phyloP scores from a whole-genome alignment of 2,888 invertebrate species.

The Idaea dimidiata region DNA sequence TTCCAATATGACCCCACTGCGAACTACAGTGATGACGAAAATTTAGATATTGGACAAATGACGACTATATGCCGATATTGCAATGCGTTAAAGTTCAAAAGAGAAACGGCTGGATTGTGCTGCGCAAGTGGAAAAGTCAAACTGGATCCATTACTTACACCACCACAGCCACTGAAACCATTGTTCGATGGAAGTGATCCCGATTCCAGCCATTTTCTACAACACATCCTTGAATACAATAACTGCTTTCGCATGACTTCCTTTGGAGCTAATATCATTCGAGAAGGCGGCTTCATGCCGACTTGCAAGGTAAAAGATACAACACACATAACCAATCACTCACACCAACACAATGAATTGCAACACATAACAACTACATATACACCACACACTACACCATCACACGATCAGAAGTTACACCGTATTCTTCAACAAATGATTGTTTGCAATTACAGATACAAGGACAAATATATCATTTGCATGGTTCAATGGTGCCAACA shows the following conservation, averaged over 20 bases:
- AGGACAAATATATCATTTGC: slow-evolving; percentile 23
- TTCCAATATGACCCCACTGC: slow-evolving; percentile 20
- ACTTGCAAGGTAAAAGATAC: slow-evolving; percentile 35
- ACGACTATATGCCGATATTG: slow-evolving; percentile 2
- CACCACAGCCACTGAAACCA: slow-evolving; percentile 45
- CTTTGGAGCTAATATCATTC: slow-evolving; percentile 29
- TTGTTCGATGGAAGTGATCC: slow-evolving; percentile 29
- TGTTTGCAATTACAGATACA: slow-evolving; percentile 11
- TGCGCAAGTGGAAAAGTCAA: slow-evolving; percentile 53
- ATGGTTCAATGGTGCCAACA: slow-evolving; percentile 8
- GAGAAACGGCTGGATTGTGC: slow-evolving; percentile 52
- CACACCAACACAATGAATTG: slow-evolving; percentile 30
- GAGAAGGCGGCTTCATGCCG: slow-evolving; percentile 31
- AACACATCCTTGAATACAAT: slow-evolving; percentile 37
- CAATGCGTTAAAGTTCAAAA: slow-evolving; percentile 22
- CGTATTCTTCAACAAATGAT: slow-evolving; percentile 11
- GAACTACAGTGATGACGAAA: slow-evolving; percentile 29
- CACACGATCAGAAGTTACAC: slow-evolving; percentile 17
- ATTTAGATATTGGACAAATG: slow-evolving; percentile 34
- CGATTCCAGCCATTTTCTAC: slow-evolving; percentile 36
- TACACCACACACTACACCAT: slow-evolving; percentile 16
- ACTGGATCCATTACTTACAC: slow-evolving; percentile 43
- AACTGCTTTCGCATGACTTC: slow-evolving; percentile 40
- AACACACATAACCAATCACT: slow-evolving; percentile 31
- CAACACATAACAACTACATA: slow-evolving; percentile 28